These are phyloP conservation scores for Chinchilla lanigera DNA, from an alignment of 2,113 vertebrate species.

Conservation along the genomic window DNA sequence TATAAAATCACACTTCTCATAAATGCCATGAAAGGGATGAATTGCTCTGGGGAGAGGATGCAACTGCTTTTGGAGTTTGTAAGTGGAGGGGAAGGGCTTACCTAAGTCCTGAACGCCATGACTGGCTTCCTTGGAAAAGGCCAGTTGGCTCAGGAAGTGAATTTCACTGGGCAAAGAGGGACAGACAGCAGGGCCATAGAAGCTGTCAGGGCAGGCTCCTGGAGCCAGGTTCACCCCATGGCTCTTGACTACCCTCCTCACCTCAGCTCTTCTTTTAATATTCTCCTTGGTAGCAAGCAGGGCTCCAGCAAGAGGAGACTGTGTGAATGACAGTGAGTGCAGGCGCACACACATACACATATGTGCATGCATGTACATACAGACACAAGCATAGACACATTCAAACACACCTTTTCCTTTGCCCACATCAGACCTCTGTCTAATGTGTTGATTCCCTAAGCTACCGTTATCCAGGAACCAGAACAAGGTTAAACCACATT, in stretches of 20 bases:
- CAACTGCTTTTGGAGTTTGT: background rate
- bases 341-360: background rate
- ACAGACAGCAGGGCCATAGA: background rate
- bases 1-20: background rate
- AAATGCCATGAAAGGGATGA: background rate
- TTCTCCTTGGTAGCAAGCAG: background rate
- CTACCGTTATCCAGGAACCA: background rate
- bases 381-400: background rate
- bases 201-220: background rate
- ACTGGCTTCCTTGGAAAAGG: background rate
- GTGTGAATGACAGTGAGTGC: background rate
- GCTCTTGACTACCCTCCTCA: background rate
- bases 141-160: background rate
- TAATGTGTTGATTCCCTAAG: background rate
- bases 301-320: background rate
- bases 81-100: background rate
- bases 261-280: background rate
- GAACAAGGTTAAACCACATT: conserved; percentile 1
- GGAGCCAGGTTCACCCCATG: background rate
- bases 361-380: fast-evolving
- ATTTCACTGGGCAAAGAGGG: background rate
- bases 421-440: background rate
- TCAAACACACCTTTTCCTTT: background rate
- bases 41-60: background rate
- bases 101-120: background rate